Conservation (phyloP, 2,888 invertebrate species). For the Dioctria linearis region DNA sequence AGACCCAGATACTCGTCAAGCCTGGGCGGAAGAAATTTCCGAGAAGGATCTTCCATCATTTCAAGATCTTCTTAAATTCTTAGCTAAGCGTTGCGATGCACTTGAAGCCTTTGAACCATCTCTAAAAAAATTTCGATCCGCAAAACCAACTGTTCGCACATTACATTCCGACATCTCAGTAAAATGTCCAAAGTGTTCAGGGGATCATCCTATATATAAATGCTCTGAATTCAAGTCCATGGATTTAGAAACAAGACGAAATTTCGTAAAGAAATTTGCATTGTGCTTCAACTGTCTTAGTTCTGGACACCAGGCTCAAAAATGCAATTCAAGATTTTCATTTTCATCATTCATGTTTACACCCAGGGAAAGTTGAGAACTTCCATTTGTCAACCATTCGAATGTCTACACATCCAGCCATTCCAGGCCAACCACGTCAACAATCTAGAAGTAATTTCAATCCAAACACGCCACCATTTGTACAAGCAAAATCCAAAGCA, state of each 20-base stretch:
- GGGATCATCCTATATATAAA: not conserved
- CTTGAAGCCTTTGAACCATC: not conserved
- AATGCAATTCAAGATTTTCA: not conserved
- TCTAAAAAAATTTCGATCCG: not conserved
- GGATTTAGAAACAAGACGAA: not conserved
- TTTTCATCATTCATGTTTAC: not conserved
- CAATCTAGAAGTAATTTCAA: not conserved
- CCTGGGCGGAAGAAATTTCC: not conserved
- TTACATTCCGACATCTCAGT: not conserved
- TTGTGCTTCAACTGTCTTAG: constrained; percentile 5
- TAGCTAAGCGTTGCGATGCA: constrained; percentile 19
- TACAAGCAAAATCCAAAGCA: too few relatives aligned
- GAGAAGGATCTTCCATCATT: constrained; percentile 6
- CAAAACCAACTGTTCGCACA: not conserved
- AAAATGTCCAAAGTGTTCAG: not conserved
- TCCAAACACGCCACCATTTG: not conserved
- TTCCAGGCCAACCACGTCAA: not conserved
- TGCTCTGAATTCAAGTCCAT: not conserved
- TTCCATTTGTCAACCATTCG: not conserved
- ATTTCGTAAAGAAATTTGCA: not conserved
- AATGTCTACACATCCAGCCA: too few relatives aligned
- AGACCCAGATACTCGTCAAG: constrained; percentile 3
- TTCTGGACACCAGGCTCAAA: not conserved
- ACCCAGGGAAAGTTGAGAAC: not conserved
- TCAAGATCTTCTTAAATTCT: not conserved